Base-by-base conservation (phyloP, 1,140 invertebrate genomes). In the Bombus pyrosoma region DNA sequence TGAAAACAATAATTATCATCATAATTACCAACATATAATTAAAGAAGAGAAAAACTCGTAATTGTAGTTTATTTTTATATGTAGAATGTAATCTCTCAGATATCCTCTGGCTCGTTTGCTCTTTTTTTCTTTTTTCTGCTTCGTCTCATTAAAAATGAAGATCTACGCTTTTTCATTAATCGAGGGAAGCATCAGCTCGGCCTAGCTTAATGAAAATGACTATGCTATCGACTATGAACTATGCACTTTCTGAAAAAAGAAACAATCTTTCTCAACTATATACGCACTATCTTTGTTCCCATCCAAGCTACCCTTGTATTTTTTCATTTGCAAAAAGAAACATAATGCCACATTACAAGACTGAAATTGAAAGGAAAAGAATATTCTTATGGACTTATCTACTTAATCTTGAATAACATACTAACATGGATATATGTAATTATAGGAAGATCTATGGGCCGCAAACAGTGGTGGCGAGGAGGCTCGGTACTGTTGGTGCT, bases 391-490 rank as follows among this genome's bases (percentile, higher is more conserved):
- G 8, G 1, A 22, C 8, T 37, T 37, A 39, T 37, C 8, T 72
- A 2, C 5, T 73, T 43, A 15, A 41, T 37, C 32, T n/a, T 77
- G 22, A 41, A 32, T 3, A 41, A 37, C 18, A 73, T 76, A 87
- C 15, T 85, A 87, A 81, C 82, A 62, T 83, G 47, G 10, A 22
- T 66, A 66, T 66, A 34, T 32, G 66, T 71, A 87, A 79, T 89
- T 86, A 37, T 59, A 90, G 89, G 66, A 88, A 84, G 72, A 93
- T 94, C 91, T 91, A 95, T 95, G 94, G 92, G 94, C 89, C 92
- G 91, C 91, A 94, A 94, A 93, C 89, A 89, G 89, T 93, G 93
- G 92, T 92, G 92, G 93, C 89, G 81, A 68, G 92, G 92, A 83
- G 90, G 92, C 77, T 89, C 93, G 86, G 91, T 92, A 93, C 91